These are phyloP conservation scores for Botrylloides violaceus DNA, from an alignment of 23 tunicate genomes.

Conservation along the genomic window DNA sequence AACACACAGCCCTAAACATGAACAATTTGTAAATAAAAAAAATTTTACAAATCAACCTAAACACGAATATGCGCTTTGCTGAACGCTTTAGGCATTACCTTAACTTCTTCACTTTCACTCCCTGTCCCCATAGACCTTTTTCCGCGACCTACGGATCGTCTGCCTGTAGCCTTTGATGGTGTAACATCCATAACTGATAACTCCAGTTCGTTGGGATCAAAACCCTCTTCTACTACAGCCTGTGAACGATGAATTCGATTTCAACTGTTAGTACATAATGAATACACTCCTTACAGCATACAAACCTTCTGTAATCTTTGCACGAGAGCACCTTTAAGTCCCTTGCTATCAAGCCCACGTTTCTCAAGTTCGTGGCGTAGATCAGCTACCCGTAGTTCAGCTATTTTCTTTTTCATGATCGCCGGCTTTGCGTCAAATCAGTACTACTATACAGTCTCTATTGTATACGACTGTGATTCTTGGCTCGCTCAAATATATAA, in stretches of 20 bases:
- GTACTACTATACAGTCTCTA: background rate
- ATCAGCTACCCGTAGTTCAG: conserved; percentile 49
- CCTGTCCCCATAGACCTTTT: conserved; percentile 11
- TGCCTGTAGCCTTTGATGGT: conserved; percentile 20
- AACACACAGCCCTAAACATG: too few relatives aligned
- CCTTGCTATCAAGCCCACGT: conserved; percentile 52
- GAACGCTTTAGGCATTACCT: conserved; percentile 8
- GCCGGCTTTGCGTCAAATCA: background rate
- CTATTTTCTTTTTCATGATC: conserved; percentile 33
- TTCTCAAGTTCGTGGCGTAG: conserved; percentile 45
- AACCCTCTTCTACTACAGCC: conserved; percentile 55
- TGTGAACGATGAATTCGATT: conserved; percentile 5
- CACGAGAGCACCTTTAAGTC: conserved; percentile 44
- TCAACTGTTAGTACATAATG: background rate
- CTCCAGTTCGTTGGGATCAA: conserved; percentile 34
- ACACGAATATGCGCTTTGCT: too few relatives aligned
- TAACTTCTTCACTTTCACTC: background rate
- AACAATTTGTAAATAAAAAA: too few relatives aligned
- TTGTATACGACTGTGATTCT: too few relatives aligned
- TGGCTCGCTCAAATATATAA: too few relatives aligned
- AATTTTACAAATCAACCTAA: too few relatives aligned
- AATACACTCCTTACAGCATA: background rate
- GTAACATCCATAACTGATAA: background rate
- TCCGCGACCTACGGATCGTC: conserved; percentile 7
- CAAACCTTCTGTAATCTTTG: conserved; percentile 53